Base-by-base conservation (phyloP, 2,888 invertebrate species). In the Apotomis turbidana region DNA sequence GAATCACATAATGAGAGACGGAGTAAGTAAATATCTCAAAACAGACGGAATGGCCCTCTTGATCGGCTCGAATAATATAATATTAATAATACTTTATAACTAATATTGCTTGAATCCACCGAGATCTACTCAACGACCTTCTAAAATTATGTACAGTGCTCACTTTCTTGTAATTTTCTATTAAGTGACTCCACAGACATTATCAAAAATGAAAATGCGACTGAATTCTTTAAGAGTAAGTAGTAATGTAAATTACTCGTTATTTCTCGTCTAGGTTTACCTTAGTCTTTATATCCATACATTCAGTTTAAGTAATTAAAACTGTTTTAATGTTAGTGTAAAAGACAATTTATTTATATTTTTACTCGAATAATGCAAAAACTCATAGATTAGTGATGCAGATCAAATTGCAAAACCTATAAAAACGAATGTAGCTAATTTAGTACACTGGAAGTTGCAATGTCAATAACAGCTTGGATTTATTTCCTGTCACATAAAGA, bases 61-160 rank as follows among this genome's bases (percentile, higher is more conserved):
- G 57, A 55, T 61, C 46, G 15, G 58, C 57, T 70, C 57, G 57
- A 63, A 57, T 15, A 70, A 57, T 51, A 38, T 27, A 27, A 27
- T 27, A 27, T 27, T 1, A 27, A 27, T 27, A 27, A 27, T 8
- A 15, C 49, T 38, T 62, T 41, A 41, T 41, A 70, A 36, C 63
- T 63, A 64, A 44, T 70, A 61, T 41, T 55, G 63, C 52, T 58
- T 58, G 12, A 58, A 59, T 70, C 70, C 64, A 70, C 63, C 64
- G 58, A 2, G 27, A 64, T 13, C 27, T 59, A 64, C 27, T 49
- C 67, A 51, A 59, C 8, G 44, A 51, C 10, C 27, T 59, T n/a
- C 58, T 13, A 58, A 58, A 49, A 64, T 54, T 64, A 55, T 44
- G 44, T 27, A 10, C 27, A 64, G 55, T 44, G 41, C 9, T 52